These are phyloP conservation scores for Calephelis perditalis DNA, from an alignment of 2,888 invertebrate species.

Conservation along the genomic window DNA sequence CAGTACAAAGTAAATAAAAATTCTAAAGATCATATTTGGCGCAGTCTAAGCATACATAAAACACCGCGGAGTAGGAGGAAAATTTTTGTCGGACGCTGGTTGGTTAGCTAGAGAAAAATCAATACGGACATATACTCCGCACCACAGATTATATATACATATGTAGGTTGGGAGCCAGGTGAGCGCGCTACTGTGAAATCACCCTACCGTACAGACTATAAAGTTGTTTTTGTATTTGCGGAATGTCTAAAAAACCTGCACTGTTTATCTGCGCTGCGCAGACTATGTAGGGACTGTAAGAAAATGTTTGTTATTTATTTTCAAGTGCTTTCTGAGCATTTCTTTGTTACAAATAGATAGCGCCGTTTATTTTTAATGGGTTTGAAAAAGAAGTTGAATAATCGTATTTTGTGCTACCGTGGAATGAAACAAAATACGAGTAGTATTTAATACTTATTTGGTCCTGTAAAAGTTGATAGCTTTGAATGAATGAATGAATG, in stretches of 20 bases:
- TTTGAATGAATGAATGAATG: no score
- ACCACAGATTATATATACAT: conserved; percentile 16
- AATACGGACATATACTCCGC: conserved; percentile 32
- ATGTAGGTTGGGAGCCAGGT: conserved; percentile 15
- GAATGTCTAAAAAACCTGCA: conserved; percentile 5
- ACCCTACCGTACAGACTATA: conserved; percentile 6
- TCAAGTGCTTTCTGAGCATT: not conserved
- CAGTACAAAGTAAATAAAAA: conserved; percentile 16
- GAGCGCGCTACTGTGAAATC: not conserved
- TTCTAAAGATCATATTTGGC: conserved; percentile 9
- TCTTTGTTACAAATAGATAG: no score
- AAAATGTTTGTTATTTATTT: conserved; percentile 15
- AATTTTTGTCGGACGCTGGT: conserved; percentile 29
- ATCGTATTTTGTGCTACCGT: no score
- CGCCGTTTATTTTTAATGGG: no score
- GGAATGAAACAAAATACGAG: no score
- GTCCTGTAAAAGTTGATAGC: no score
- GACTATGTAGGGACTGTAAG: conserved; percentile 10
- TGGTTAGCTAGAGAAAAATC: conserved; percentile 33
- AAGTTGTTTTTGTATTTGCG: conserved; percentile 3
- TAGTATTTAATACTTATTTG: no score
- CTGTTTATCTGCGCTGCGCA: conserved; percentile 12
- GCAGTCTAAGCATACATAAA: conserved; percentile 15
- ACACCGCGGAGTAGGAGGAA: conserved; percentile 25
- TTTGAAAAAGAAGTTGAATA: no score